Evolutionary conservation across 2,888 invertebrate species (phyloP).

Genomic region (Cerceris rybyensis): DNA sequence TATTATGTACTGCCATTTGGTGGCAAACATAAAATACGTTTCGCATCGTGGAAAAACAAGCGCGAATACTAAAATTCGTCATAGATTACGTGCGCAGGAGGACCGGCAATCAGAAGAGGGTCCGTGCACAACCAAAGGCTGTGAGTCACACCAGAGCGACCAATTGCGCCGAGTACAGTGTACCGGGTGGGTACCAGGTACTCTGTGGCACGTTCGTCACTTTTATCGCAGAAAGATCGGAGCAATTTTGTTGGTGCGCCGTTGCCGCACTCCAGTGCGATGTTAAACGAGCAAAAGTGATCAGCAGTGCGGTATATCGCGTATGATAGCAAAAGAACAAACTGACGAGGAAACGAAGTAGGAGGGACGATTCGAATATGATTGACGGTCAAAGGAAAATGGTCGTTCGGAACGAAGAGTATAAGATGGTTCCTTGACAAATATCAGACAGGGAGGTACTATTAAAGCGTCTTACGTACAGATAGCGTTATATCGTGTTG

Average conservation of each 20-base stretch:
- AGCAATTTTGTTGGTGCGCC: constrained; percentile 54
- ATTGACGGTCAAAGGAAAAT: too few species aligned
- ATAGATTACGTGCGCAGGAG: too few species aligned
- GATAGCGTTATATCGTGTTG: too few species aligned
- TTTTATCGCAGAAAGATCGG: constrained; percentile 60
- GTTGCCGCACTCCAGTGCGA: constrained; percentile 20
- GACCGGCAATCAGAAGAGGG: background rate
- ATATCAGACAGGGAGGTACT: background rate
- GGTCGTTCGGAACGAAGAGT: too few species aligned
- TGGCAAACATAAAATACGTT: too few species aligned
- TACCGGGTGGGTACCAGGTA: constrained; percentile 61
- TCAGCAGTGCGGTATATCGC: constrained; percentile 29
- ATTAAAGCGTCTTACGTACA: too few species aligned
- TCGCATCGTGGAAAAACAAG: too few species aligned
- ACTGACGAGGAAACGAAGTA: background rate
- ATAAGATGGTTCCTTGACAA: background rate
- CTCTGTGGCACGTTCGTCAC: constrained; percentile 56
- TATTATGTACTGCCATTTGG: too few species aligned
- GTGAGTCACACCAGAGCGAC: constrained; percentile 47
- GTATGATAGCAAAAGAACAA: constrained; percentile 10
- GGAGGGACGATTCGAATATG: background rate
- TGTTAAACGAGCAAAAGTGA: constrained; percentile 46
- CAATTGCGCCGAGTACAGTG: constrained; percentile 28
- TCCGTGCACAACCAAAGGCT: constrained; percentile 11
- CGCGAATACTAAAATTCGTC: too few species aligned